A percentile compares a stretch with the other conserved stretches of the same genome.
Evolutionary conservation across 2,888 invertebrate species (phyloP).

Genomic region (Orchestes rusci): DNA sequence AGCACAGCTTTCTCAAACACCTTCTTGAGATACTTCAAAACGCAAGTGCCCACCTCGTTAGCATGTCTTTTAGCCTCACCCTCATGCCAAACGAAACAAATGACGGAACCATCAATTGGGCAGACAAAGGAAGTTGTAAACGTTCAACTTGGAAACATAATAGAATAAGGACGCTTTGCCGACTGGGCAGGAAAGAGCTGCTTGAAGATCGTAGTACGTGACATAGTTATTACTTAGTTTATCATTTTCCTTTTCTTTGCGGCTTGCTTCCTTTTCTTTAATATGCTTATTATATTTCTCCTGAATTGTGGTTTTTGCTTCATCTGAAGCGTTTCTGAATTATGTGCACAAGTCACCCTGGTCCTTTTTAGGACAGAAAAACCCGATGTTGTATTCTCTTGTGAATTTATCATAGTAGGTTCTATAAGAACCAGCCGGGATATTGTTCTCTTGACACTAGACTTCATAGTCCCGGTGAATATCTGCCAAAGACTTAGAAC

Average conservation of each 20-base stretch:
- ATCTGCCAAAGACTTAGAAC: conserved; percentile 26
- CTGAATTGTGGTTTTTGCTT: conserved; percentile 9
- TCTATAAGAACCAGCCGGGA: conserved; percentile 4
- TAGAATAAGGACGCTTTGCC: conserved; percentile 18
- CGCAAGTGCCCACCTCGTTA: conserved; percentile 19
- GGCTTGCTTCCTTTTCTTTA: conserved; percentile 8
- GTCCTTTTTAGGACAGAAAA: conserved; percentile 14
- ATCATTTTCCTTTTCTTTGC: not conserved
- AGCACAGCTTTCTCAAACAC: conserved; percentile 8
- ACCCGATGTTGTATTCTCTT: conserved; percentile 12
- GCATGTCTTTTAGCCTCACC: conserved; percentile 12
- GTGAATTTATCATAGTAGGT: conserved; percentile 13
- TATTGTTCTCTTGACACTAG: conserved; percentile 23
- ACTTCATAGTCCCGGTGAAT: conserved; percentile 29
- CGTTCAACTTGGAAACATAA: conserved; percentile 18
- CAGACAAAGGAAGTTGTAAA: conserved; percentile 22
- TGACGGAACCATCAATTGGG: conserved; percentile 5
- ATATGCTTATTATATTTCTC: not conserved
- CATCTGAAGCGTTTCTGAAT: conserved; percentile 10
- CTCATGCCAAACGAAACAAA: conserved; percentile 21
- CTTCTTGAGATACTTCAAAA: conserved; percentile 10
- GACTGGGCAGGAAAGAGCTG: conserved; percentile 9
- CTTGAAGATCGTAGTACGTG: conserved; percentile 7
- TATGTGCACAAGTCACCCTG: conserved; percentile 13
- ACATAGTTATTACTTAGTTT: conserved; percentile 4